Evolutionary conservation across 1,140 invertebrate species (phyloP), one percentile per base, ranked within the genome.

Genomic region (Palaemon carinicauda): DNA sequence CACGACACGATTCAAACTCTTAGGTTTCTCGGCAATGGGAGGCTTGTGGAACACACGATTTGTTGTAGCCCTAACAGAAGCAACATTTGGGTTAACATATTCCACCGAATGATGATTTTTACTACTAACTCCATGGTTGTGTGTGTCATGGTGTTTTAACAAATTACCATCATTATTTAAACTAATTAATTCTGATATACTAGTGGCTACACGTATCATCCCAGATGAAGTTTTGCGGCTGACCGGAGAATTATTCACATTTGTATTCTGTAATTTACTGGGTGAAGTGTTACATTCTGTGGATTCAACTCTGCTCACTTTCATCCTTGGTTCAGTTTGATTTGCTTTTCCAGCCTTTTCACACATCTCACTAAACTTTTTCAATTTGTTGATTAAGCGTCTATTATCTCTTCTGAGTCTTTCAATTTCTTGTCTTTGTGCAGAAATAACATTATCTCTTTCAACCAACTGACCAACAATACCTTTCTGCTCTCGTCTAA

Each of bases 401-500:
- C 88, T 73, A 73, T 89, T 89, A 71, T 89, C 88, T 51, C 85
- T 52, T 54, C 88, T 73, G 80, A 97, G 91, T 12, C 93, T 93
- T 89, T 95, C 94, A 71, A 97, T 97, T 69, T 95, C 93, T 91
- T 95, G 94, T 90, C 96, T 95, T 90, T 96, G 96, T 41, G 95
- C 92, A 84, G 94, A 92, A 69, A 97, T 97, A 75, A 96, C 95
- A 19, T 94, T 93, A 90, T 97, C 96, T 77, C 96, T 93, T 82
- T 96, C 93, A 52, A 94, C 93, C 33, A 97, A 92, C 90, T 95
- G 93, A 56, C 93, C 94, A 73, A 94, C 93, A 89, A 98, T 96
- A 90, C 96, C 95, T 89, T 96, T 96, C 91, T 97, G 96, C 90
- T 97, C 97, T 79, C 95, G 93, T 88, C 96, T 95, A 65, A 97